Evolutionary conservation across 2,113 vertebrate genomes (phyloP), one percentile per base, ranked within the genome.

Genomic region (Ivindomyrus marchei): DNA sequence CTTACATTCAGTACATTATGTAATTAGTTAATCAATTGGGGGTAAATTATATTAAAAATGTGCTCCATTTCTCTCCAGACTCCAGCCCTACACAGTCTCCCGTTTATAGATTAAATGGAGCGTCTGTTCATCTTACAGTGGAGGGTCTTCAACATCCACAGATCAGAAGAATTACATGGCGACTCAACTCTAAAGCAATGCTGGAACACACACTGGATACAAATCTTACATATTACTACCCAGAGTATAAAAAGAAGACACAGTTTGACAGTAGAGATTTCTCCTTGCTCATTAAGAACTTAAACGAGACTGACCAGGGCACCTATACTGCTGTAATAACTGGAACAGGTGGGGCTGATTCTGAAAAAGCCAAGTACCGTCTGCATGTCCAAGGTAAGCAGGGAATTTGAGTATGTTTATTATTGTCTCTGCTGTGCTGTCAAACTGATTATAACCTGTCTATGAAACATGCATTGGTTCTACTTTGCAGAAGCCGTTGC

Each of bases 401-500:
- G 9, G 2, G 21, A 66, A 27, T 27, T 27, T 66, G 1, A 66
- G 24, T 0, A 27, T 66, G 62, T n/a, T 66, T 3, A 66, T 66
- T 66, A 27, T 1, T 27, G n/a, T 66, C 62, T 27, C 62, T 66
- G 62, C 62, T 56, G 53, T 52, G 50, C 50, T 52, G 13, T 52
- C 0, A 52, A 17, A 52, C 50, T 52, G 50, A 52, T 17, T 0
- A 52, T 52, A 42, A 80, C 11, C 2, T 36, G 74, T 3, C 4
- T 45, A 39, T 39, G 36, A 80, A 42, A 36, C 6, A 80, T 27
- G 7, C 74, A 39, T 56, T 89, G 36, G 27, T 39, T 86, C 5
- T 0, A 8, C 31, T 4, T 88, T 4, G 0, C 92, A 96, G 95
- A 91, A 0, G 0, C 88, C 95, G 95, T 70, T 87, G 0, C 21